Conservation (phyloP, 2,888 invertebrate genomes). For the Drosophila birchii region DNA sequence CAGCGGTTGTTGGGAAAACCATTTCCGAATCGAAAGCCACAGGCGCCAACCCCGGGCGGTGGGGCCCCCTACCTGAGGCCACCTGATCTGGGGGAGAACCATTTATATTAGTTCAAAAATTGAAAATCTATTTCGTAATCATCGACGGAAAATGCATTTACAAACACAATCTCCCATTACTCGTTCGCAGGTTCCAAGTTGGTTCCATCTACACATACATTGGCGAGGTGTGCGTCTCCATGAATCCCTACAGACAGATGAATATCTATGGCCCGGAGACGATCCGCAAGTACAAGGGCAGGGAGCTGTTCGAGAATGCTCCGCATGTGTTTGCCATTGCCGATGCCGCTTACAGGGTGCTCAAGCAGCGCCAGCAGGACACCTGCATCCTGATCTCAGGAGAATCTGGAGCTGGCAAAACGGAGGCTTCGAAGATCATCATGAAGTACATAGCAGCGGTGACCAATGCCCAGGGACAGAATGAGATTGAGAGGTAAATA, state of each 20-base stretch:
- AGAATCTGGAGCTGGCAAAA: constrained; percentile 99
- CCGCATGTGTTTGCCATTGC: constrained; percentile 99
- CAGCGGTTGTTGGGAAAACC: constrained; percentile 38
- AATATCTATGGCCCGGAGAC: constrained; percentile 95
- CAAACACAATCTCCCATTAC: constrained; percentile 33
- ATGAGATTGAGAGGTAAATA: constrained; percentile 96
- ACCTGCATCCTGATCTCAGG: constrained; percentile 99
- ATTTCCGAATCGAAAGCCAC: constrained; percentile 54
- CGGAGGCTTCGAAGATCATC: constrained; percentile 99
- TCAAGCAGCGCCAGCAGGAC: constrained; percentile 95
- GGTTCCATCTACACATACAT: constrained; percentile 99
- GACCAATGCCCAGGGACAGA: constrained; percentile 95
- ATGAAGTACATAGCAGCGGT: constrained; percentile 99
- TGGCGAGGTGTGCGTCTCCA: constrained; percentile 98
- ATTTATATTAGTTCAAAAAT: constrained; percentile 39
- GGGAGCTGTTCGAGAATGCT: constrained; percentile 98
- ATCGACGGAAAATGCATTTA: constrained; percentile 40
- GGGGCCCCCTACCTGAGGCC: constrained; percentile 1
- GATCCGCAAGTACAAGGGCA: constrained; percentile 95
- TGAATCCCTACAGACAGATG: constrained; percentile 97
- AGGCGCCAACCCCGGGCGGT: constrained; percentile 53
- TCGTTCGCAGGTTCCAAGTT: constrained; percentile 90
- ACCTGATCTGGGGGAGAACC: neutral
- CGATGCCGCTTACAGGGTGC: constrained; percentile 96
- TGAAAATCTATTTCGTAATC: constrained; percentile 28